Percentiles rank a stretch among this genome's conserved stretches.
These are phyloP conservation scores for Parnassius smintheus DNA, from an alignment of 2,888 invertebrate species.

Conservation along the genomic window DNA sequence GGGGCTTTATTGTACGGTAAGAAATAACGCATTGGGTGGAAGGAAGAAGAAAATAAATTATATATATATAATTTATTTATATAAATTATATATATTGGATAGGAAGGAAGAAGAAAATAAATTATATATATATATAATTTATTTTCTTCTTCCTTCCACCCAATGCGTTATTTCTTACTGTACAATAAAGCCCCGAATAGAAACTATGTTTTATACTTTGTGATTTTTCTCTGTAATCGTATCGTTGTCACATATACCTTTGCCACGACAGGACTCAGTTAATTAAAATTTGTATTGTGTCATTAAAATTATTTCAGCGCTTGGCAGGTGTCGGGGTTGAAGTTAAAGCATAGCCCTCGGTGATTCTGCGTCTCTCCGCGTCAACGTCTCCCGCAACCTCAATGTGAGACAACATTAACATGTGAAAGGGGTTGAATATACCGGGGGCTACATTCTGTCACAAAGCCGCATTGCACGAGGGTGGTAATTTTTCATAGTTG, in stretches of 20 bases:
- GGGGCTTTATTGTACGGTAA: no score
- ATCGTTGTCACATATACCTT: neutral
- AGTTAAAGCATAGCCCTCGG: slow-evolving; percentile 1
- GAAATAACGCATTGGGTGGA: no score
- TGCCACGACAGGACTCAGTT: neutral
- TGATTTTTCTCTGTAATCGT: no score
- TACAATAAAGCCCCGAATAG: no score
- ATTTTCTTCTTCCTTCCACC: no score
- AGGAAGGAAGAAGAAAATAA: no score
- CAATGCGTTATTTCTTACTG: no score
- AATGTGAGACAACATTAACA: slow-evolving; percentile 1
- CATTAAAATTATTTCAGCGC: slow-evolving; percentile 1
- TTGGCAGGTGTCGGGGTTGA: neutral
- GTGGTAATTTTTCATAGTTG: neutral
- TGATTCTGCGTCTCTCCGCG: slow-evolving; percentile 1
- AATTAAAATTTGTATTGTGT: neutral
- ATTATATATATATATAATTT: no score
- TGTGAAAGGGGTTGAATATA: slow-evolving; percentile 10
- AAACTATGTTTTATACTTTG: no score
- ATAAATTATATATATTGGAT: no score
- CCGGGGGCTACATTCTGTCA: neutral
- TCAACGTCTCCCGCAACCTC: slow-evolving; percentile 4
- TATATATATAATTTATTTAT: no score
- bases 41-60: no score
- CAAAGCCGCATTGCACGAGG: neutral